Percentiles rank a stretch among this genome's conserved stretches.
phyloP scores from a whole-genome alignment of 2,113 vertebrate species.

The Dascyllus trimaculatus region DNA sequence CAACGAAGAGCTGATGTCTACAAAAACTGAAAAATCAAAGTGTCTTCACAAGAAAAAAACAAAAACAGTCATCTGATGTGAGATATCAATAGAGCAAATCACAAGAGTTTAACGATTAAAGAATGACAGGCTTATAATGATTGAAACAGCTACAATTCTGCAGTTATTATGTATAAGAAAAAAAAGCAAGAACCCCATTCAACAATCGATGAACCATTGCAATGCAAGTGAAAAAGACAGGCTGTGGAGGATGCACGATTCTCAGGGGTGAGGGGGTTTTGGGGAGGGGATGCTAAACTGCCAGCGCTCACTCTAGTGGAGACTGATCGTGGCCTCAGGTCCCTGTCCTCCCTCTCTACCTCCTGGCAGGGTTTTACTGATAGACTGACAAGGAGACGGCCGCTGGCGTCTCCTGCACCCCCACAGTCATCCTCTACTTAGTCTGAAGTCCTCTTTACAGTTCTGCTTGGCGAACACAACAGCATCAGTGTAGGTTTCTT shows the following conservation, averaged over 20 bases:
- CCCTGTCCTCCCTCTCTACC: conserved; percentile 9
- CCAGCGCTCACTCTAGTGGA: conserved; percentile 32
- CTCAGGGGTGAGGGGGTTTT: background rate
- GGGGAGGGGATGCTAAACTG: conserved; percentile 27
- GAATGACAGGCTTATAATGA: conserved; percentile 43
- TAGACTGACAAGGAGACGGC: conserved; percentile 2
- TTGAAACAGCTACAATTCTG: conserved; percentile 38
- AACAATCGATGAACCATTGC: conserved; percentile 12
- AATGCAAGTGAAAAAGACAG: conserved; percentile 16
- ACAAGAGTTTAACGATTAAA: conserved; percentile 53
- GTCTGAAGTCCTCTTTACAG: conserved; percentile 49
- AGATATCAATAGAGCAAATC: conserved; percentile 49
- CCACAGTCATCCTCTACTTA: conserved; percentile 69
- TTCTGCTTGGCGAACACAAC: conserved; percentile 52
- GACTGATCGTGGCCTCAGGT: conserved; percentile 25
- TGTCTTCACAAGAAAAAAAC: conserved; percentile 8
- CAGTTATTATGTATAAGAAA: conserved; percentile 35
- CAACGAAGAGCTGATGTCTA: background rate
- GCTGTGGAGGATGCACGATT: conserved; percentile 25
- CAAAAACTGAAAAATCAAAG: conserved; percentile 16
- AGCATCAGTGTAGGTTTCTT: conserved; percentile 57
- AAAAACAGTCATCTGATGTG: conserved; percentile 21
- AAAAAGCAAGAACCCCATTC: conserved; percentile 18
- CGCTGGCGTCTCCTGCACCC: conserved; percentile 6
- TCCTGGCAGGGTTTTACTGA: conserved; percentile 24